Conservation (phyloP, 2,888 invertebrate genomes). For the Willowsia nigromaculata region DNA sequence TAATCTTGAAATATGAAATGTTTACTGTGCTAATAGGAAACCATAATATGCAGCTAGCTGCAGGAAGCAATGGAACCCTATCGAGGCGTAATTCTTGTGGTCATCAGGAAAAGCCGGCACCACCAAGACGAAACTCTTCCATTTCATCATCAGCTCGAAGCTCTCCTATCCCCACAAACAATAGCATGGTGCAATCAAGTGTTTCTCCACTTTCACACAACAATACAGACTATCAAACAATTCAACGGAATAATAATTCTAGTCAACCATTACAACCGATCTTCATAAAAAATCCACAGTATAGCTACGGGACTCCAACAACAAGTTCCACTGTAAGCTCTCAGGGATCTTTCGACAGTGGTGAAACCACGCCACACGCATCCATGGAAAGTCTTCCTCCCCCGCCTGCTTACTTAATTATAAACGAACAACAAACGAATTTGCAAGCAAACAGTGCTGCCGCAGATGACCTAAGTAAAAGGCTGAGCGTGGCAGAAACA, state of each 20-base stretch:
- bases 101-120: slow-evolving; percentile 86
- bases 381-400: slow-evolving; percentile 85
- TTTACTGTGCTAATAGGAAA: background rate
- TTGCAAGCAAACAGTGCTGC: background rate
- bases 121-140: slow-evolving; percentile 90
- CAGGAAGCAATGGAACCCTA: slow-evolving; percentile 79
- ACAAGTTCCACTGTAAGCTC: slow-evolving; percentile 29
- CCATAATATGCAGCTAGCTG: background rate
- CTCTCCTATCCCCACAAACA: slow-evolving; percentile 48
- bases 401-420: slow-evolving; percentile 88
- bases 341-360: slow-evolving; percentile 79
- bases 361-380: slow-evolving; percentile 79
- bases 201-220: slow-evolving; percentile 28
- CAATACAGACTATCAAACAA: slow-evolving; percentile 79
- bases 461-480: slow-evolving; percentile 78
- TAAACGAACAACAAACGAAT: slow-evolving; percentile 81
- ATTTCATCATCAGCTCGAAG: slow-evolving; percentile 64
- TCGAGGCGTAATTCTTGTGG: slow-evolving; percentile 83
- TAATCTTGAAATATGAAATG: background rate
- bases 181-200: slow-evolving; percentile 34
- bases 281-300: slow-evolving; percentile 74
- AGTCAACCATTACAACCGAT: slow-evolving; percentile 77
- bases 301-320: slow-evolving; percentile 40
- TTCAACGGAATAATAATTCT: slow-evolving; percentile 47
- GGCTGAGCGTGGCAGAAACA: slow-evolving; percentile 90